These are phyloP conservation scores for Xylota segnis DNA, from an alignment of 2,888 invertebrate genomes.

Conservation along the genomic window DNA sequence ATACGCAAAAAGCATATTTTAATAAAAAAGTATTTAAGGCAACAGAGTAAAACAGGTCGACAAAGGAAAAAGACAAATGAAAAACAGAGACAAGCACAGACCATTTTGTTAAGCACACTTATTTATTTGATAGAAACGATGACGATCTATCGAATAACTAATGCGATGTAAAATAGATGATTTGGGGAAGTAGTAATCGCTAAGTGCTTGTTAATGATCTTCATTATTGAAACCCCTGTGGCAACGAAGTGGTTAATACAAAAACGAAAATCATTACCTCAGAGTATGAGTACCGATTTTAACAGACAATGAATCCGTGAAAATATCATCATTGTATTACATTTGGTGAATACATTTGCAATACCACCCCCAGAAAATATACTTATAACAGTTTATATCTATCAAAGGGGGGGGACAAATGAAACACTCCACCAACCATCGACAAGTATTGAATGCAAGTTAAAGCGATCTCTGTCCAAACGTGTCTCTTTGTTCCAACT, in stretches of 20 bases:
- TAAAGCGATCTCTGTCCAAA: background rate
- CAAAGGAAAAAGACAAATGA: background rate
- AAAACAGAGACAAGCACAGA: background rate
- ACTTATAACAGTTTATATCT: background rate
- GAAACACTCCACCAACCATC: background rate
- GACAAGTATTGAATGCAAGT: background rate
- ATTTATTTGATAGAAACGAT: constrained; percentile 5
- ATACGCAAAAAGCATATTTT: constrained; percentile 14
- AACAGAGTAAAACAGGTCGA: constrained; percentile 16
- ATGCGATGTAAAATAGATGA: constrained; percentile 12
- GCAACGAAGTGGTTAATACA: background rate
- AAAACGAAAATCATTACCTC: background rate
- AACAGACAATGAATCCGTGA: background rate
- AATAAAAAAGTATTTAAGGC: background rate
- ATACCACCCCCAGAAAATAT: no score
- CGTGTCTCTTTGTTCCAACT: constrained; percentile 7
- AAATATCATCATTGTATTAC: background rate
- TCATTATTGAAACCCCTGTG: background rate
- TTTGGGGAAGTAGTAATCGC: constrained; percentile 2
- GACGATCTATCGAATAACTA: constrained; percentile 8
- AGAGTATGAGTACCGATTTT: background rate
- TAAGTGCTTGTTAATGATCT: constrained; percentile 8
- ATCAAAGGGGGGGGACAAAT: background rate
- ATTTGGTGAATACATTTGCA: no score
- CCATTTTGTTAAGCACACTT: constrained; percentile 10